phyloP scores from a whole-genome alignment of 2,113 vertebrate genomes.

The Turdus rufiventris region DNA sequence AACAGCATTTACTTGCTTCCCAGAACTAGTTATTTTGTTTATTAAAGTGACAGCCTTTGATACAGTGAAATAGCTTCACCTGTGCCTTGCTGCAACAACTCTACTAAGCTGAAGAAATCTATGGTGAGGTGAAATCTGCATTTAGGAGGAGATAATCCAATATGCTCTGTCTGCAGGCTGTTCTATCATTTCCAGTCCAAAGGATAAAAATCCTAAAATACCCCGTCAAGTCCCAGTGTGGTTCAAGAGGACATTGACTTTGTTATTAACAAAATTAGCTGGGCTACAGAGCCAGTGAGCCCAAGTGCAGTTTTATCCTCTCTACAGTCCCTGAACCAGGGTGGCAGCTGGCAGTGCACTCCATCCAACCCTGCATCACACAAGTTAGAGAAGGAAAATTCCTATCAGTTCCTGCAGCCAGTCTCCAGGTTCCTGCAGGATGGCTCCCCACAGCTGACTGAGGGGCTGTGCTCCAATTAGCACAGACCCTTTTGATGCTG shows the following conservation, averaged over 20 bases:
- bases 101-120: not conserved
- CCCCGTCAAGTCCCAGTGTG: not conserved
- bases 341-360: constrained; percentile 5
- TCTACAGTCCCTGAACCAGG: not conserved
- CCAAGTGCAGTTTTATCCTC: not conserved
- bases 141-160: not conserved
- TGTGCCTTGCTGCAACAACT: not conserved
- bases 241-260: not conserved
- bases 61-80: not conserved
- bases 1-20: not conserved
- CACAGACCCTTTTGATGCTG: not conserved
- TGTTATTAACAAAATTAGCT: not conserved
- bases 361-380: not conserved
- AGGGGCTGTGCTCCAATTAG: constrained; percentile 8
- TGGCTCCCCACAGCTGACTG: constrained; percentile 3
- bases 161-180: not conserved
- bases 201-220: not conserved
- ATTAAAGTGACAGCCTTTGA: not conserved
- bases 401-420: not conserved
- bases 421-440: not conserved
- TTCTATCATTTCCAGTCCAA: not conserved
- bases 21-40: not conserved
- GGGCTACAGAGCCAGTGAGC: not conserved
- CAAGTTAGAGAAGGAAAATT: not conserved
- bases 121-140: not conserved